These are phyloP conservation scores for Dendronephthya gigantea DNA, from an alignment of 64 coral and sea anemone genomes.

Conservation along the genomic window DNA sequence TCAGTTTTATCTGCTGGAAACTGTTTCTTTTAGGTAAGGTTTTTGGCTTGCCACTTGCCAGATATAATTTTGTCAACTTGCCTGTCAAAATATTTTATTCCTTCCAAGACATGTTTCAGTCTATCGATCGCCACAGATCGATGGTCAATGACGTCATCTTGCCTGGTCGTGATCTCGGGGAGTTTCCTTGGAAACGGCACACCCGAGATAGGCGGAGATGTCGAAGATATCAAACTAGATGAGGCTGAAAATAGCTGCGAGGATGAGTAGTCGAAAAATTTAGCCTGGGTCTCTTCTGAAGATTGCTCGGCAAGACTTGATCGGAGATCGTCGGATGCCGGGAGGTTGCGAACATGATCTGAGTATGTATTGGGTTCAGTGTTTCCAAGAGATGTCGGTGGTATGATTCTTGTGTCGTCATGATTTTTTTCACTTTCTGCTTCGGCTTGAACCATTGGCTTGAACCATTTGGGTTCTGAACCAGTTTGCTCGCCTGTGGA, in stretches of 20 bases:
- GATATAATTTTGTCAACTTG: not conserved
- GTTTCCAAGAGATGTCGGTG: not conserved
- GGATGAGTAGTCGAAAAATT: not conserved
- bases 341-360: not conserved
- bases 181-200: conserved; percentile 1
- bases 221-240: not conserved
- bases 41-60: no score
- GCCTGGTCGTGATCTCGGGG: not conserved
- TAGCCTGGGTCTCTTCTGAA: not conserved
- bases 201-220: not conserved
- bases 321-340: not conserved
- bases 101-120: not conserved
- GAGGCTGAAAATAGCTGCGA: not conserved
- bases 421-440: not conserved
- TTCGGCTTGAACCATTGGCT: not conserved
- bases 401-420: no score
- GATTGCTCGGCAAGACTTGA: not conserved
- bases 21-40: no score
- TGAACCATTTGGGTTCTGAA: not conserved
- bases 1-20: no score
- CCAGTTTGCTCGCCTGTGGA: not conserved
- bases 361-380: not conserved
- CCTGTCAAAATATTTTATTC: conserved; percentile 15
- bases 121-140: not conserved
- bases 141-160: not conserved